Base-by-base conservation (phyloP, 2,888 invertebrate species). In the Beris chalybata region DNA sequence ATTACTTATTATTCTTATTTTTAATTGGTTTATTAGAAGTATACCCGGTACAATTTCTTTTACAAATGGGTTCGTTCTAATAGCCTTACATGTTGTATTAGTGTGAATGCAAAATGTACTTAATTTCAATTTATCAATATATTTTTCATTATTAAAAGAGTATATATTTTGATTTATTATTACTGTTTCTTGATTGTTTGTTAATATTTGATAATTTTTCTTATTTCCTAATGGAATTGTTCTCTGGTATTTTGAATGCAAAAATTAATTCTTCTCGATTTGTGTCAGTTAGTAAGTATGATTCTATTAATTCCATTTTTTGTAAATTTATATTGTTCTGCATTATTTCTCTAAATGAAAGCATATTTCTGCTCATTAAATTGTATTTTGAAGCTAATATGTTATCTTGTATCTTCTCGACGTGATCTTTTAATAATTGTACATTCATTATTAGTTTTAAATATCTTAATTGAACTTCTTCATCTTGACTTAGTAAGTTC, bases 361-460 rank as follows among this genome's bases (percentile, higher is more conserved):
- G n/a, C 44, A 44, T 44, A 44, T 44, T 44, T 44, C 44, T 44
- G n/a, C 44, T 44, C 44, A 44, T 44, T 44, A 44, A 44, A 44
- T 44, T 44, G 44, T 44, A 44, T 44, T 44, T 44, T 44, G 44
- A 44, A 12, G 44, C 44, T 44, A 44, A 44, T 9, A 44, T 44
- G n/a, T 44, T 44, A 44, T 44, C 44, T 44, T 44, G 44, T 12
- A 44, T 44, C n/a, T 44, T 44, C n/a, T 44, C 44, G 9, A 44
- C 44, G n/a, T 44, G 44, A 44, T 44, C 44, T 44, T 44, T 44
- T 44, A 44, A 44, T n/a, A 44, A 44, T 44, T 44, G 44, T 12
- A 44, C n/a, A 44, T 44, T 44, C n/a, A 44, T 12, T 9, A 12
- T 44, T 44, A 44, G 9, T 44, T 44, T 44, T n/a, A 44, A 44